Base-by-base conservation (phyloP, 2,113 vertebrate genomes). In the Pollachius pollachius region DNA sequence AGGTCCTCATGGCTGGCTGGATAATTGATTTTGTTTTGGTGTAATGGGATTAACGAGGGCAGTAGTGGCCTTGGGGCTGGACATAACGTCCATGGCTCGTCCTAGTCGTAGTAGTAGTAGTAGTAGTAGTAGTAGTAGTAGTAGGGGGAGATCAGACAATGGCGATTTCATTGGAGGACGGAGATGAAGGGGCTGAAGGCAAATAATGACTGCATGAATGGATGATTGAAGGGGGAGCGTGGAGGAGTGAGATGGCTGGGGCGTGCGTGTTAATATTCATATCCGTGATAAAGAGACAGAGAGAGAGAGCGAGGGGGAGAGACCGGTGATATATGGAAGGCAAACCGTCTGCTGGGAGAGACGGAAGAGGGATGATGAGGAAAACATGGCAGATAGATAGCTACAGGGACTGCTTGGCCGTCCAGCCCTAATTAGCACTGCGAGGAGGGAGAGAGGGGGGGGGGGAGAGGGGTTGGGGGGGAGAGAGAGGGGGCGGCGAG, bases 31-130 rank as follows among this genome's bases (percentile, higher is more conserved):
- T 82, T 81, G 78, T 88, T 87, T 30, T 85, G 85, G 84, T 85
- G 80, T 90, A 85, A 91, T 89, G 87, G 88, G 87, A 89, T 91
- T 90, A 89, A 89, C 4, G 88, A 87, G 77, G 77, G 81, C 81
- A 81, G 78, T 70, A 73, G 75, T 82, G 83, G 83, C 88, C 80
- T 84, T 80, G 80, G 30, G 80, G 82, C 79, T 77, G 84, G 85
- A 85, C 83, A 81, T 70, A 73, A 77, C 58, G 21, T 17, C 76
- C 82, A 65, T 75, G 21, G 59, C 52, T 34, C 58, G 61, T 30
- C 3, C 4, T 30, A 30, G 30, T 30, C 3, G 30, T 30, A 30
- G 30, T 30, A 30, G 30, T 30, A 30, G 30, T 30, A 3, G 30
- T 30, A 30, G 30, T 30, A 30, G 30, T 30, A 30, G 30, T 54